Evolutionary conservation across 2,888 invertebrate species (phyloP), one percentile per base, ranked within the genome.

Genomic region (Eurois occulta): DNA sequence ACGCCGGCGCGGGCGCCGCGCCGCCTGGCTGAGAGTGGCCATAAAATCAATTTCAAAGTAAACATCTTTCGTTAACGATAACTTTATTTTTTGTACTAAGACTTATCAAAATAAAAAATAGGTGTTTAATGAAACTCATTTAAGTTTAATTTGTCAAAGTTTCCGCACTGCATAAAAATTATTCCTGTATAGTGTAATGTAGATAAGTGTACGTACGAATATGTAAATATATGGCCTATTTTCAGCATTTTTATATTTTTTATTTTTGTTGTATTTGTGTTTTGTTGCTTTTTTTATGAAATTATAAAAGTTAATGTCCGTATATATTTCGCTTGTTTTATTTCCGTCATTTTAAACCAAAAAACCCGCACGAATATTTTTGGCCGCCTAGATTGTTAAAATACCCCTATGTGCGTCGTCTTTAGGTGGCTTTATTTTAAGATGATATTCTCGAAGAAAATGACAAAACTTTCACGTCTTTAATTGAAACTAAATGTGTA

Each of bases 321-420:
- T n/a, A n/a, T n/a, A n/a, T n/a, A n/a, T n/a, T n/a, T n/a, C n/a
- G n/a, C n/a, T n/a, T n/a, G 60, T 64, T 64, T 64, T 64, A 64
- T 38, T 64, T 38, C 38, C 24, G 64, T 64, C 64, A 64, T 64
- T 64, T 64, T 38, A 38, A 64, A 38, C 64, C 35, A 64, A 64
- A 64, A 64, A 64, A 13, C 24, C 24, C 35, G 24, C 35, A 38
- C 35, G 21, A 35, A 62, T 64, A 38, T 24, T 64, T 64, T 64
- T 64, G 62, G 35, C 62, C 35, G 10, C 35, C 62, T 35, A 64
- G 24, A 62, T 62, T 62, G 1, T 35, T 62, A 11, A 62, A 52
- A 24, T 52, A 35, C 32, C 62, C 62, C 62, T 62, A 35, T 62
- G 32, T 35, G 35, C 24, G 62, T 64, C 62, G 35, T 64, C 35